Evolutionary conservation across 2,888 invertebrate genomes (phyloP), one percentile per base, ranked within the genome.

Genomic region (Micoletzkya japonica): DNA sequence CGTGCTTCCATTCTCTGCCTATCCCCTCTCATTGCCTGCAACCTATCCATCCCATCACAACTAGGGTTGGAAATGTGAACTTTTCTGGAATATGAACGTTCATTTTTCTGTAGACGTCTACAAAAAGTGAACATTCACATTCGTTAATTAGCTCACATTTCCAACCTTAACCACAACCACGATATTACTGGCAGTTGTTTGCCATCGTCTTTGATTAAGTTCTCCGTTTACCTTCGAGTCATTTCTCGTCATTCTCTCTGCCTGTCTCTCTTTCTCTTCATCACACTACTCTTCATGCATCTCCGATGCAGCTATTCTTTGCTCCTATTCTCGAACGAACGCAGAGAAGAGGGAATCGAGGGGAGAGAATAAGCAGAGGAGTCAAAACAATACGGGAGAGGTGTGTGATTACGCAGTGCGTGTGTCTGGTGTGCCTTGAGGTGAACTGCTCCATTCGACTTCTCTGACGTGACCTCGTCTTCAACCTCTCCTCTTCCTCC

Each of bases 401-500:
- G n/a, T n/a, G n/a, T n/a, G n/a, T n/a, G n/a, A n/a, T n/a, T n/a
- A n/a, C n/a, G n/a, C n/a, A n/a, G n/a, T n/a, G n/a, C n/a, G n/a
- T n/a, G n/a, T n/a, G n/a, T n/a, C n/a, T n/a, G n/a, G n/a, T n/a
- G 20, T 17, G 44, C 61, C n/a, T 37, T 36, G 30, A 34, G n/a
- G 28, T 20, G 26, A 26, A 28, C 32, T n/a, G 14, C 37, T 24
- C 32, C 69, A 28, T 50, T 37, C 59, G 7, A 20, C 17, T 32
- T 58, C 59, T 32, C 59, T 69, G 24, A n/a, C n/a, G n/a, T 72
- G 30, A 10, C 54, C 52, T 59, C 44, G 44, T 28, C 57, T 39
- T 49, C 57, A 49, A n/a, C 44, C 50, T 68, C 59, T 28, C 52
- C 32, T 63, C 52, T 17, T 72, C 56, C 59, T 68, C 58, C 59